phyloP scores from a whole-genome alignment of 2,113 vertebrate species.

The Lycaon pictus region DNA sequence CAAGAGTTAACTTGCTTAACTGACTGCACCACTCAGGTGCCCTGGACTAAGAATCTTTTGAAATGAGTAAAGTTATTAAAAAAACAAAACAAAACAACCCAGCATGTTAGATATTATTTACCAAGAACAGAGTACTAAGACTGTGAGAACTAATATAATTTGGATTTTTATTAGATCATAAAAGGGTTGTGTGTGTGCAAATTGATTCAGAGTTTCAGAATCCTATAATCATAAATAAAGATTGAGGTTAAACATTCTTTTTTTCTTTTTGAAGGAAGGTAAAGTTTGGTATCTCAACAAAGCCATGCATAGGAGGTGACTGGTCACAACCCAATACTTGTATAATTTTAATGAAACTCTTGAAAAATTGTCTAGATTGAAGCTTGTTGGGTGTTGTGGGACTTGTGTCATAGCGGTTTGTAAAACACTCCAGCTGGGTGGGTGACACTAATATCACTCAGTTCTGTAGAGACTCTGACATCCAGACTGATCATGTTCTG shows the following conservation, averaged over 20 bases:
- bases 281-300: background rate
- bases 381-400: background rate
- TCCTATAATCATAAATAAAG: background rate
- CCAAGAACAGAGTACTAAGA: background rate
- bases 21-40: background rate
- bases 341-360: slow-evolving; percentile 41
- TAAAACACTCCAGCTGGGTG: background rate
- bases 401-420: slow-evolving; percentile 39
- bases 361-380: slow-evolving; percentile 2
- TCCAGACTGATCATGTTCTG: background rate
- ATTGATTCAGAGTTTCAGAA: slow-evolving; percentile 27
- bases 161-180: slow-evolving; percentile 3
- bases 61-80: background rate
- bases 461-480: background rate
- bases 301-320: background rate
- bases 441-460: background rate
- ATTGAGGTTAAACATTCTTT: background rate
- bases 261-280: slow-evolving; percentile 22
- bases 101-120: background rate
- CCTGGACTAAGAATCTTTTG: background rate
- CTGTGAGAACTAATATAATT: slow-evolving; percentile 19
- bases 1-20: background rate
- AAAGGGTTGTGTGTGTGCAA: background rate
- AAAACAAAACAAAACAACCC: background rate
- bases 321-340: background rate